Percentiles rank a stretch among this genome's conserved stretches.
Conservation (phyloP, 2,797 vertebrate genomes). For the Labeo calbasu region DNA sequence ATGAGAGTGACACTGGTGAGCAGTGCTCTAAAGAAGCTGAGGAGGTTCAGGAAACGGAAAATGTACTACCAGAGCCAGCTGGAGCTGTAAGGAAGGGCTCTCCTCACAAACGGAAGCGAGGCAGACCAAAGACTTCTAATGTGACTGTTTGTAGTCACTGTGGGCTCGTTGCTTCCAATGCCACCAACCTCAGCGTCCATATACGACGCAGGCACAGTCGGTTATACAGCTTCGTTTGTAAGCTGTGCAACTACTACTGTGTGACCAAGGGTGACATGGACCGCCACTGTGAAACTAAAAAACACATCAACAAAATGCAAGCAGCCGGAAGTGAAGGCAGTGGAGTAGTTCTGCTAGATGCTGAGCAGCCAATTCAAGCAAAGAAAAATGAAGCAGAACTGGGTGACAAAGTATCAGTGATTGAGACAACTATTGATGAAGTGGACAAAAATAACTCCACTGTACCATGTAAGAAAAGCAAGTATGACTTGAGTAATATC, state of each 20-base stretch:
- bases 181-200: constrained; percentile 94
- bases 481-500: constrained; percentile 72
- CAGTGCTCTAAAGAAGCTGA: constrained; percentile 44
- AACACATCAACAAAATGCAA: constrained; percentile 87
- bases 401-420: constrained; percentile 61
- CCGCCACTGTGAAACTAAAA: constrained; percentile 96
- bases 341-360: constrained; percentile 54
- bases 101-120: constrained; percentile 80
- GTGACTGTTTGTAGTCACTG: constrained; percentile 89
- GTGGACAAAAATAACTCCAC: constrained; percentile 45
- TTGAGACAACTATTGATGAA: constrained; percentile 55
- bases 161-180: constrained; percentile 92
- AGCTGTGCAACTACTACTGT: constrained; percentile 93
- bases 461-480: constrained; percentile 61
- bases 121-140: constrained; percentile 81
- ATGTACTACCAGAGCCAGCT: constrained; percentile 56
- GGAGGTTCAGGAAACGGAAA: constrained; percentile 58
- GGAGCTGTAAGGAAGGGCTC: constrained; percentile 62
- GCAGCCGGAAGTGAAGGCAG: constrained; percentile 60
- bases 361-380: constrained; percentile 40
- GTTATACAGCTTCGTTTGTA: constrained; percentile 94
- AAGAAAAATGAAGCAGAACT: constrained; percentile 52
- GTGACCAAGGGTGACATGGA: constrained; percentile 99
- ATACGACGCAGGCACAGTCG: constrained; percentile 95
- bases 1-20: neutral